phyloP scores from a whole-genome alignment of 1,140 invertebrate genomes.

The Drosophila tristis region DNA sequence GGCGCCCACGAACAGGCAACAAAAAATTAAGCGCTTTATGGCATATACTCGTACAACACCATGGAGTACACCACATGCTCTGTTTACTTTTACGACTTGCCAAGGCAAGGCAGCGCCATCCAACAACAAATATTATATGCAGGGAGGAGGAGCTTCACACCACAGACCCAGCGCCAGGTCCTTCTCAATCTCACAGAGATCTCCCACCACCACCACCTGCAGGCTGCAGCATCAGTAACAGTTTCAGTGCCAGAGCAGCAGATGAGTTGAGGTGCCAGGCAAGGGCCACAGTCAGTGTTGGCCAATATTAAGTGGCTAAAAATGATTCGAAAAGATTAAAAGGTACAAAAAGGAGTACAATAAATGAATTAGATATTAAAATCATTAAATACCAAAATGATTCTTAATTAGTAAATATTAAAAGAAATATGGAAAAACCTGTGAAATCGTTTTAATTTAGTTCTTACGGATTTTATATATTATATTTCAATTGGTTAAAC shows the following conservation, averaged over 20 bases:
- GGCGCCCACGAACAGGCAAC: conserved; percentile 49
- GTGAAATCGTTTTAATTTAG: not conserved
- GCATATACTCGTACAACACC: conserved; percentile 40
- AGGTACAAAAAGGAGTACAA: too few species aligned
- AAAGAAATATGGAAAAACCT: too few species aligned
- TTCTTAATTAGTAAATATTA: not conserved
- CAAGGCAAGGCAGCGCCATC: conserved; percentile 36
- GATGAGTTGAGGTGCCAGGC: conserved; percentile 26
- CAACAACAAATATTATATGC: conserved; percentile 37
- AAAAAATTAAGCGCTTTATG: conserved; percentile 79
- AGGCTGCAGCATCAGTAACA: not conserved
- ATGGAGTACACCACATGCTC: conserved; percentile 69
- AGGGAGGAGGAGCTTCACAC: conserved; percentile 13
- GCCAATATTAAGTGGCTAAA: not conserved
- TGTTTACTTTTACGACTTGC: conserved; percentile 79
- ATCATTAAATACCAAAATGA: too few species aligned
- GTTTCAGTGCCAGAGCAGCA: not conserved
- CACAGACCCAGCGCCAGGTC: not conserved
- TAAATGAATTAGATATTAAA: too few species aligned
- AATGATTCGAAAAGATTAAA: too few species aligned
- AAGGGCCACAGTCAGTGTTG: conserved; percentile 19
- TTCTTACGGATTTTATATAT: not conserved
- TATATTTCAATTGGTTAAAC: not conserved
- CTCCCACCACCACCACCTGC: too few species aligned
- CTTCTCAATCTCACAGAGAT: too few species aligned